Conservation (phyloP, 1,140 invertebrate genomes). For the Hermetia illucens region DNA sequence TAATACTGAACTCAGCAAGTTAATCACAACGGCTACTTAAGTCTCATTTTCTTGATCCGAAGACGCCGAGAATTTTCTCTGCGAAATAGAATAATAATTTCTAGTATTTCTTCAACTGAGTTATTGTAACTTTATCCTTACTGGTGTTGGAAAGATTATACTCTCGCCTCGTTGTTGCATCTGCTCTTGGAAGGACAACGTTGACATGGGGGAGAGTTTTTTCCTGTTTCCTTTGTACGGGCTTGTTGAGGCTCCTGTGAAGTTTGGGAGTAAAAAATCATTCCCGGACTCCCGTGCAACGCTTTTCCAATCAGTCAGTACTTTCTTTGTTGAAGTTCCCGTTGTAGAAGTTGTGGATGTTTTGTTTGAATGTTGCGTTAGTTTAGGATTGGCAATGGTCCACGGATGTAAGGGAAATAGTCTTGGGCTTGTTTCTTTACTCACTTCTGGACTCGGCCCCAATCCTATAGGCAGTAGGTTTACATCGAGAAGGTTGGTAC, state of each 20-base stretch:
- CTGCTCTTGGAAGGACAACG: neutral
- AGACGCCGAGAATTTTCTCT: slow-evolving; percentile 5
- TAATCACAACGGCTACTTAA: too few species aligned
- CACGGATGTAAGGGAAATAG: slow-evolving; percentile 3
- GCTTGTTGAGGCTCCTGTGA: slow-evolving; percentile 1
- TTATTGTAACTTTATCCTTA: neutral
- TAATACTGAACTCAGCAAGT: too few species aligned
- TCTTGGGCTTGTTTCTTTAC: slow-evolving; percentile 3
- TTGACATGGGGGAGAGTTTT: slow-evolving; percentile 1
- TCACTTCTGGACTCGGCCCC: too few species aligned
- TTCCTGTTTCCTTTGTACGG: slow-evolving; percentile 1
- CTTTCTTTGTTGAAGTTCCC: neutral
- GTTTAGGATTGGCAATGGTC: neutral
- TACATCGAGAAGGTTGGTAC: neutral
- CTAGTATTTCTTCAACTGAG: neutral
- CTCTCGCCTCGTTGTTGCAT: neutral
- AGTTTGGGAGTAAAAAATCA: slow-evolving; percentile 4
- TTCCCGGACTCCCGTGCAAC: neutral
- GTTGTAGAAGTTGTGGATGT: neutral
- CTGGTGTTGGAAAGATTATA: neutral
- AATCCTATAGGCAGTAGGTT: neutral
- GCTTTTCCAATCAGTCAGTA: slow-evolving; percentile 4
- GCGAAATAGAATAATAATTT: neutral
- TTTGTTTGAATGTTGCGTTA: neutral
- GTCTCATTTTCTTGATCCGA: slow-evolving; percentile 5